phyloP scores from a whole-genome alignment of 2,113 vertebrate genomes.

The Rhegmatorhina hoffmannsi region DNA sequence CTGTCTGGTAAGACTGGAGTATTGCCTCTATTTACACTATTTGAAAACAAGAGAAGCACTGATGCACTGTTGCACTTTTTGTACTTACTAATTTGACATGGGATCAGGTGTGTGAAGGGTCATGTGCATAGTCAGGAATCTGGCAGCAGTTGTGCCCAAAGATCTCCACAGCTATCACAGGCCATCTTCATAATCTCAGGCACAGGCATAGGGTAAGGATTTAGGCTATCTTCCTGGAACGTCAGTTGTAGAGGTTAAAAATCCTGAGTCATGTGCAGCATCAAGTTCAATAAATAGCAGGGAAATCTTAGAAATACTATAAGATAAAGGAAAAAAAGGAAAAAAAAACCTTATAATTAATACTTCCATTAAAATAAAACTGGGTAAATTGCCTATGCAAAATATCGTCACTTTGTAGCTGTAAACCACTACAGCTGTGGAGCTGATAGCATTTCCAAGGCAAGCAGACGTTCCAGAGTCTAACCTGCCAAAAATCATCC shows the following conservation, averaged over 20 bases:
- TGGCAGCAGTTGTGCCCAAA: neutral
- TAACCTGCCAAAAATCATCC: neutral
- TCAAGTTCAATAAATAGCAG: neutral
- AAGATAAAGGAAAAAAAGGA: neutral
- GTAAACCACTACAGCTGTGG: neutral
- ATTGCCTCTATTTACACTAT: neutral
- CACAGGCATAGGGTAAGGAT: neutral
- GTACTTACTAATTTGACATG: neutral
- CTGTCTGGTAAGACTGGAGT: neutral
- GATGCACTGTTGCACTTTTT: neutral
- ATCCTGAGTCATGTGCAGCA: neutral
- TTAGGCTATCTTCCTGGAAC: neutral
- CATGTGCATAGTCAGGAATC: neutral
- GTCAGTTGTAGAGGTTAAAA: neutral
- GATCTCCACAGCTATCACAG: neutral
- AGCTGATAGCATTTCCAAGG: constrained; percentile 6
- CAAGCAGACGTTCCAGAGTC: neutral
- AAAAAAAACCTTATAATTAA: neutral
- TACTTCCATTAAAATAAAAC: neutral
- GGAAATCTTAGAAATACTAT: neutral
- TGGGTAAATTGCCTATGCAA: neutral
- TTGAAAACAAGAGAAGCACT: neutral
- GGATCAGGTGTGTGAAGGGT: neutral
- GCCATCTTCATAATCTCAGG: neutral
- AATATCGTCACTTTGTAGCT: neutral